Percentiles rank a stretch among this genome's conserved stretches.
phyloP scores from a whole-genome alignment of 2,113 vertebrate genomes.

The Pedionomus torquatus region DNA sequence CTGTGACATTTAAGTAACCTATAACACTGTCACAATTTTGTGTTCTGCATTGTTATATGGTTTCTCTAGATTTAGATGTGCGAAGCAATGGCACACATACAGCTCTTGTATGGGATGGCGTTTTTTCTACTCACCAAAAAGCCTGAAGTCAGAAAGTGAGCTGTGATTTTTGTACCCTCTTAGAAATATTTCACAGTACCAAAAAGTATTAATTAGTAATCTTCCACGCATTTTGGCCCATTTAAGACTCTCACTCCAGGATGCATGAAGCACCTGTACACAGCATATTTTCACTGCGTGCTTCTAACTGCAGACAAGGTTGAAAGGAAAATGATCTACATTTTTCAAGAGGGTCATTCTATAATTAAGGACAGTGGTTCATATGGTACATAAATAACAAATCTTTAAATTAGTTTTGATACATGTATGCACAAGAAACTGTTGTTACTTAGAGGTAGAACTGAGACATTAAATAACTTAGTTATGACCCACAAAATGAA shows the following conservation, averaged over 20 bases:
- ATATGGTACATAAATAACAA: not conserved
- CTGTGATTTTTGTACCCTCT: not conserved
- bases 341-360: conserved; percentile 23
- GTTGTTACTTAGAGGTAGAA: not conserved
- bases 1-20: not conserved
- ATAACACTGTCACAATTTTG: not conserved
- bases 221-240: not conserved
- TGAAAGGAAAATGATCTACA: not conserved
- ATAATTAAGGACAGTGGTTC: not conserved
- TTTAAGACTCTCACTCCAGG: not conserved
- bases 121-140: not conserved
- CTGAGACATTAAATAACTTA: not conserved
- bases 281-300: not conserved
- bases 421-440: not conserved
- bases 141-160: not conserved
- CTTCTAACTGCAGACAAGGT: not conserved
- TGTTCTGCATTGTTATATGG: not conserved
- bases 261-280: not conserved
- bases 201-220: not conserved
- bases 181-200: not conserved
- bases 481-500: not conserved
- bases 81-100: not conserved
- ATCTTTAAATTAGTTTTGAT: not conserved
- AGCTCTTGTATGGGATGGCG: fast-evolving
- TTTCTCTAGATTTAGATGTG: not conserved